These are phyloP conservation scores for Cantharis lateralis DNA, from an alignment of 2,888 invertebrate species.

Conservation along the genomic window DNA sequence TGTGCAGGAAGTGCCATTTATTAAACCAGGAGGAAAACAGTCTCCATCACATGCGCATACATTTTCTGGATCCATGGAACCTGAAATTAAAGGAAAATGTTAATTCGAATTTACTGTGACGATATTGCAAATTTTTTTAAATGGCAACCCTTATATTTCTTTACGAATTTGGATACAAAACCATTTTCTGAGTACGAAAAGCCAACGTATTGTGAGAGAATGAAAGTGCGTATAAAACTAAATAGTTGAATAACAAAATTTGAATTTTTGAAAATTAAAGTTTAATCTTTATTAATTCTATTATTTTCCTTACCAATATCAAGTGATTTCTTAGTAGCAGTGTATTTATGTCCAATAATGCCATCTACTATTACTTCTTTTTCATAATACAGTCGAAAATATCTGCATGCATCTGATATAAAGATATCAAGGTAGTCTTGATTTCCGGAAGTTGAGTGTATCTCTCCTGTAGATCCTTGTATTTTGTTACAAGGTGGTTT, in stretches of 20 bases:
- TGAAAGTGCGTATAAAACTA: no score
- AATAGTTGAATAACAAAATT: no score
- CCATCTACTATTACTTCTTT: slow-evolving; percentile 63
- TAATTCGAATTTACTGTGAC: not conserved
- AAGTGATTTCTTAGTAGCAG: slow-evolving; percentile 65
- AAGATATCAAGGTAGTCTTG: slow-evolving; percentile 66
- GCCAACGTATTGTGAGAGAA: no score
- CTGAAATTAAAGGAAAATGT: slow-evolving; percentile 54
- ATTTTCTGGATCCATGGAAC: slow-evolving; percentile 64
- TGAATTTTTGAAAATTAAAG: no score
- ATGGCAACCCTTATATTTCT: no score
- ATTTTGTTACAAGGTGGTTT: slow-evolving; percentile 64
- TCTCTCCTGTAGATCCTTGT: slow-evolving; percentile 78
- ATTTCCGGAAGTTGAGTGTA: slow-evolving; percentile 66
- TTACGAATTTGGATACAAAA: no score
- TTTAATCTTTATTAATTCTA: no score
- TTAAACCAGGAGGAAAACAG: slow-evolving; percentile 73
- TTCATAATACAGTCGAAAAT: slow-evolving; percentile 65
- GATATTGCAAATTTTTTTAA: no score
- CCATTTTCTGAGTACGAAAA: no score
- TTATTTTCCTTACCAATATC: slow-evolving; percentile 63
- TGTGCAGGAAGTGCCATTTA: slow-evolving; percentile 71
- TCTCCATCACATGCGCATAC: slow-evolving; percentile 75
- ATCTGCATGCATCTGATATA: slow-evolving; percentile 77
- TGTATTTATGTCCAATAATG: slow-evolving; percentile 69